A percentile compares a stretch with the other conserved stretches of the same genome.
Conservation (phyloP, 1,140 invertebrate genomes). For the Delia radicum region DNA sequence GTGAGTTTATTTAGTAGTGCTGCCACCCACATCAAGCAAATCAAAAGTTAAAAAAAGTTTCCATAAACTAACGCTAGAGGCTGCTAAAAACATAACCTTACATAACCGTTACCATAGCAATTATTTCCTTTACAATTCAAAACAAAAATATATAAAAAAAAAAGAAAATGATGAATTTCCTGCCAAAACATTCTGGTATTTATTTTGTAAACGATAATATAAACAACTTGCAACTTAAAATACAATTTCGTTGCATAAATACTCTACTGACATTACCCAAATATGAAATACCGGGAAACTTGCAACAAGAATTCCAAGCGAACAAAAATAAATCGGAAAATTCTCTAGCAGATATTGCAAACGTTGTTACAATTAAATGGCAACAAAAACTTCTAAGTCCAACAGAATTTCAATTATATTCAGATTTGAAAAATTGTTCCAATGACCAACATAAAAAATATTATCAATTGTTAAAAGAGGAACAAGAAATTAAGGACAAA, state of each 20-base stretch:
- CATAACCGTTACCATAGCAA: constrained; percentile 8
- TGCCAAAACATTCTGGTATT: constrained; percentile 54
- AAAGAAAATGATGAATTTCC: constrained; percentile 38
- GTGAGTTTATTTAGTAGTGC: too few relatives aligned
- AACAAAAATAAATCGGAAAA: neutral
- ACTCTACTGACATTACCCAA: constrained; percentile 47
- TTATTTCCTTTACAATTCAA: neutral
- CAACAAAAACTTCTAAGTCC: constrained; percentile 48
- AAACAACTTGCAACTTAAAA: constrained; percentile 56
- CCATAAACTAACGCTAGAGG: too few relatives aligned
- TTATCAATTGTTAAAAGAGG: constrained; percentile 36
- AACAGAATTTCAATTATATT: constrained; percentile 36
- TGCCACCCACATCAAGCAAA: too few relatives aligned
- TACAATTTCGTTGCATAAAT: constrained; percentile 42
- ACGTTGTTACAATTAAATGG: constrained; percentile 32
- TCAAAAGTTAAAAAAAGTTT: too few relatives aligned
- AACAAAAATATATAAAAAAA: neutral
- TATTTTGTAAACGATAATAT: constrained; percentile 59
- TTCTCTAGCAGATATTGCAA: neutral
- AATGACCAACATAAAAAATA: constrained; percentile 41
- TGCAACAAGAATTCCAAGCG: neutral
- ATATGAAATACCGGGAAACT: constrained; percentile 33
- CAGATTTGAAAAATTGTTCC: constrained; percentile 32
- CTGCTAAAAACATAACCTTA: too few relatives aligned
- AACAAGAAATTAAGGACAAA: neutral